Percentiles rank a stretch among this genome's conserved stretches.
These are phyloP conservation scores for Idaea dimidiata DNA, from an alignment of 2,888 invertebrate genomes.

Conservation along the genomic window DNA sequence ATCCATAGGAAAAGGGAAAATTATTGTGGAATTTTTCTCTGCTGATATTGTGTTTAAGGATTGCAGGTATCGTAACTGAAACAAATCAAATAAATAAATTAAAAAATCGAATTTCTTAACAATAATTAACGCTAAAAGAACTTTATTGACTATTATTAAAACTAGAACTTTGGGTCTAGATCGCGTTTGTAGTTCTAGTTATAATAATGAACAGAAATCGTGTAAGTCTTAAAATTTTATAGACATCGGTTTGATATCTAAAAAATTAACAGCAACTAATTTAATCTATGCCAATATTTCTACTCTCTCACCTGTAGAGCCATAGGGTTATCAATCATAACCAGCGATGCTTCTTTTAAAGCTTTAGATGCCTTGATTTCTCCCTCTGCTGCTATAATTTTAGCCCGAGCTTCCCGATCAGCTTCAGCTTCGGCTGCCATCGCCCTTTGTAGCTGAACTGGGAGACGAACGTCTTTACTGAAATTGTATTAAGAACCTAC, in stretches of 20 bases:
- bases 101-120: too few species aligned
- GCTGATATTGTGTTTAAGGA: conserved; percentile 95
- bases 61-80: conserved; percentile 91
- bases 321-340: conserved; percentile 90
- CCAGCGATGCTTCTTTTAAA: conserved; percentile 92
- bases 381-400: conserved; percentile 87
- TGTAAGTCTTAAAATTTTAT: too few species aligned
- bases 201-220: too few species aligned
- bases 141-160: too few species aligned
- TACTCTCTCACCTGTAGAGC: conserved; percentile 74
- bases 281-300: neutral
- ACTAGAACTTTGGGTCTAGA: too few species aligned
- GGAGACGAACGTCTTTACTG: conserved; percentile 74
- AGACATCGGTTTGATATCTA: too few species aligned
- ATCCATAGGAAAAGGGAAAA: conserved; percentile 96
- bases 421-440: conserved; percentile 88
- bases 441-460: conserved; percentile 83
- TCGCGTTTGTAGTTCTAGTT: too few species aligned
- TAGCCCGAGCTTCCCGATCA: conserved; percentile 84
- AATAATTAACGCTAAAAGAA: too few species aligned
- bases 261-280: too few species aligned
- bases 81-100: conserved; percentile 29
- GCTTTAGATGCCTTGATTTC: conserved; percentile 93
- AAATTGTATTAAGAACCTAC: conserved; percentile 25
- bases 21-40: conserved; percentile 96